A percentile compares a stretch with the other conserved stretches of the same genome.
Conservation (phyloP, 92 coral and sea anemone species). For the Porites divaricata region DNA sequence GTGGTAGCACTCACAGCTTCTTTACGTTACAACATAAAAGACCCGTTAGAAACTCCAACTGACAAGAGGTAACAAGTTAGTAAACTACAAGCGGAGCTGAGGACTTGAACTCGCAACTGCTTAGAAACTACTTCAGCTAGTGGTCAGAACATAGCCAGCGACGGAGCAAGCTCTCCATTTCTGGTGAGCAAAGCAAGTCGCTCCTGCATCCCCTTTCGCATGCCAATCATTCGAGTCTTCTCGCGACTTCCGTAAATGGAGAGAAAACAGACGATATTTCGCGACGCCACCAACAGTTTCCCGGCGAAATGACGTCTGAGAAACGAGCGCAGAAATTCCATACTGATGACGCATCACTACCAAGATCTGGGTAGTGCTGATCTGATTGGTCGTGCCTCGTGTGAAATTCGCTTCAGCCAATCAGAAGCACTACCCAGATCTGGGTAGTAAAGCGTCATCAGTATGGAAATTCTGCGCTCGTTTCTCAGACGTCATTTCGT, state of each 20-base stretch:
- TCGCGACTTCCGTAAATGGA: background rate
- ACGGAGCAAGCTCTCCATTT: background rate
- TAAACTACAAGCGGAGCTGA: background rate
- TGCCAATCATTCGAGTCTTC: background rate
- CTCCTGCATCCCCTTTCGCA: background rate
- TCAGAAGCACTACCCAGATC: background rate
- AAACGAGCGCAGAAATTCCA: conserved; percentile 32
- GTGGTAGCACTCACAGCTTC: background rate
- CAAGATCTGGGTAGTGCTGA: conserved; percentile 20
- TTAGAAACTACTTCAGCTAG: background rate
- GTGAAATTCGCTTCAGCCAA: background rate
- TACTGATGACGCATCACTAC: conserved; percentile 30
- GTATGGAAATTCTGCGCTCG: too few species aligned
- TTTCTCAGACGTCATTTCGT: background rate
- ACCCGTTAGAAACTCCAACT: background rate
- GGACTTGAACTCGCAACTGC: background rate
- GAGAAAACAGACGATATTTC: conserved; percentile 1
- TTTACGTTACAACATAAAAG: background rate
- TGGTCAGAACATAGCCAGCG: background rate
- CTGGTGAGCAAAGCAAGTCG: background rate
- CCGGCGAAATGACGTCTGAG: conserved; percentile 24
- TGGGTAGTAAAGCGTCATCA: background rate
- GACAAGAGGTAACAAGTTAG: background rate
- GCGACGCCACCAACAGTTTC: background rate
- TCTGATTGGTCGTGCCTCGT: conserved; percentile 17